Percentiles rank a stretch among this genome's conserved stretches.
Evolutionary conservation across 2,888 invertebrate species (phyloP).

Genomic region (Resseliella maxima): DNA sequence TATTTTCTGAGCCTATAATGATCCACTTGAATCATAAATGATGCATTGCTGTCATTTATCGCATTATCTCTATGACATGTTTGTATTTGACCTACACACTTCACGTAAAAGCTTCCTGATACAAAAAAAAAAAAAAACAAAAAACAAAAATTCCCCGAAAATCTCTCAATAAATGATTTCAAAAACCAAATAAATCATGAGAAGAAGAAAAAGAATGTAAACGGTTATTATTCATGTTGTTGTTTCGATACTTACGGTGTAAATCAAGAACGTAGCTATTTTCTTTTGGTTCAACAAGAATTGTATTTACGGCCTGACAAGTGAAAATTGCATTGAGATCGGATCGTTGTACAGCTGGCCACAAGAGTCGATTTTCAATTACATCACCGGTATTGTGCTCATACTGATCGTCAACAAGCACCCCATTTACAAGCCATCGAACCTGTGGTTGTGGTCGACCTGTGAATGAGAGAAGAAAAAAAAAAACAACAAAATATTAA

Average conservation of each 20-base stretch:
- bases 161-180: not conserved
- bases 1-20: not conserved
- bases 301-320: conserved; percentile 88
- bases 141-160: not conserved
- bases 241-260: conserved; percentile 75
- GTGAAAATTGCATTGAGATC: conserved; percentile 89
- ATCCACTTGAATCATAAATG: not conserved
- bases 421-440: conserved; percentile 80
- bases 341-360: conserved; percentile 80
- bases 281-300: conserved; percentile 82
- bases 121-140: not conserved
- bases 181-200: not conserved
- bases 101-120: not conserved
- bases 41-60: not conserved
- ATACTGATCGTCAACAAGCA: conserved; percentile 82
- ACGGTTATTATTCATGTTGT: too few relatives aligned
- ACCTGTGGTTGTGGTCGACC: conserved; percentile 85
- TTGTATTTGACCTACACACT: too few relatives aligned
- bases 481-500: too few relatives aligned
- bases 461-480: too few relatives aligned
- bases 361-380: conserved; percentile 82
- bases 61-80: not conserved
- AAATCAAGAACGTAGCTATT: conserved; percentile 81
- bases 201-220: not conserved
- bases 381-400: conserved; percentile 88